phyloP scores from a whole-genome alignment of 1,140 invertebrate species.

The Drosophila oshimai region DNA sequence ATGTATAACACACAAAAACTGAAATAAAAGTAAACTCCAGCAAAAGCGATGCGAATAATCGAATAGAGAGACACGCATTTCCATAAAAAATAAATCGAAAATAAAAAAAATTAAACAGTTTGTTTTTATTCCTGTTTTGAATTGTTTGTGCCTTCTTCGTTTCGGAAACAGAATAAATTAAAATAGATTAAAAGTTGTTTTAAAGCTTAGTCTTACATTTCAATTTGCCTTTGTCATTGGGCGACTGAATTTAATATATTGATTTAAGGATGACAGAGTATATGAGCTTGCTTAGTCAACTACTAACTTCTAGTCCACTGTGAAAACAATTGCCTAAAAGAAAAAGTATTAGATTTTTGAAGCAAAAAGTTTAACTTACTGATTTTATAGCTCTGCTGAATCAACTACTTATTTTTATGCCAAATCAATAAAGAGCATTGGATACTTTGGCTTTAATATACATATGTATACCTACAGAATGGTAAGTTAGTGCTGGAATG shows the following conservation, averaged over 20 bases:
- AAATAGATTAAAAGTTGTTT: not conserved
- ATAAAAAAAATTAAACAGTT: not conserved
- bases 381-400: not conserved
- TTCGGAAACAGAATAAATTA: not conserved
- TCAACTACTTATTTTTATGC: not conserved
- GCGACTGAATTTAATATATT: too few species aligned
- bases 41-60: slow-evolving; percentile 22
- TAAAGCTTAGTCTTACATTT: not conserved
- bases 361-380: too few species aligned
- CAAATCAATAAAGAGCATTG: slow-evolving; percentile 2
- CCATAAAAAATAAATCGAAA: slow-evolving; percentile 51
- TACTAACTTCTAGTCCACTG: too few species aligned
- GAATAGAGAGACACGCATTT: slow-evolving; percentile 43
- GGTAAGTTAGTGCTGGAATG: not conserved
- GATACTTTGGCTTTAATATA: not conserved
- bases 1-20: slow-evolving; percentile 3
- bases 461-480: not conserved
- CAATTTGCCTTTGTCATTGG: too few species aligned
- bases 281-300: too few species aligned
- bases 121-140: not conserved
- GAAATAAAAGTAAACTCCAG: slow-evolving; percentile 23
- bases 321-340: too few species aligned
- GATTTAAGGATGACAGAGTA: too few species aligned
- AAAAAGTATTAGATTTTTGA: too few species aligned
- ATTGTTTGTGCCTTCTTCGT: too few species aligned